phyloP scores from a whole-genome alignment of 2,113 vertebrate species.

The Balaeniceps rex region DNA sequence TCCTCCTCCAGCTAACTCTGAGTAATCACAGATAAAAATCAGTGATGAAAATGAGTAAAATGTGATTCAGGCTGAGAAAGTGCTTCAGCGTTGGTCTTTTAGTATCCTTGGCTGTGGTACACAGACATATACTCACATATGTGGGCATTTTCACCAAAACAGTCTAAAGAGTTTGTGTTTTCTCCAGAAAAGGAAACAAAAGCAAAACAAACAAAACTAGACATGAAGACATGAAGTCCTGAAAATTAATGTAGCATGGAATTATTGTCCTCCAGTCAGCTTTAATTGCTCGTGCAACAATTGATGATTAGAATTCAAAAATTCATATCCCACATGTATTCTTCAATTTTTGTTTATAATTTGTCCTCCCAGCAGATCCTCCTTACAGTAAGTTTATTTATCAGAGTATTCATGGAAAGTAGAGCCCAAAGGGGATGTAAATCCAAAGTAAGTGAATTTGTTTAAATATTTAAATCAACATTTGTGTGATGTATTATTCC shows the following conservation, averaged over 20 bases:
- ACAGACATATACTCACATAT: background rate
- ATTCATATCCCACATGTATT: constrained; percentile 44
- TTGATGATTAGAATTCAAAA: constrained; percentile 48
- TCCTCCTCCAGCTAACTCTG: background rate
- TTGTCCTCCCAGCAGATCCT: constrained; percentile 39
- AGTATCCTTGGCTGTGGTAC: background rate
- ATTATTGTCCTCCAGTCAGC: constrained; percentile 29
- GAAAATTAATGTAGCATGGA: background rate
- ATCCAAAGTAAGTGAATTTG: constrained; percentile 48
- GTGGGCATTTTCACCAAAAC: background rate
- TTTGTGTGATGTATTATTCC: constrained; percentile 34
- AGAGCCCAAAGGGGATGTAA: constrained; percentile 54
- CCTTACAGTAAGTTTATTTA: constrained; percentile 32
- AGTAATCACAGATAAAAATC: background rate
- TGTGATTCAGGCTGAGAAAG: background rate
- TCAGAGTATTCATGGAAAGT: constrained; percentile 29
- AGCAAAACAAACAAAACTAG: background rate
- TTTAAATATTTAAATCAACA: constrained; percentile 56
- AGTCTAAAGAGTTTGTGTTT: background rate
- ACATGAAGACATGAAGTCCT: background rate
- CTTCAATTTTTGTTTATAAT: constrained; percentile 56
- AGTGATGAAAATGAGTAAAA: background rate
- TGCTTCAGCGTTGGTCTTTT: background rate
- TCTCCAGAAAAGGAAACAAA: background rate
- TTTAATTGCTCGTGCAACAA: constrained; percentile 34